Conservation (phyloP, 2,113 vertebrate genomes). For the Plecotus auritus region DNA sequence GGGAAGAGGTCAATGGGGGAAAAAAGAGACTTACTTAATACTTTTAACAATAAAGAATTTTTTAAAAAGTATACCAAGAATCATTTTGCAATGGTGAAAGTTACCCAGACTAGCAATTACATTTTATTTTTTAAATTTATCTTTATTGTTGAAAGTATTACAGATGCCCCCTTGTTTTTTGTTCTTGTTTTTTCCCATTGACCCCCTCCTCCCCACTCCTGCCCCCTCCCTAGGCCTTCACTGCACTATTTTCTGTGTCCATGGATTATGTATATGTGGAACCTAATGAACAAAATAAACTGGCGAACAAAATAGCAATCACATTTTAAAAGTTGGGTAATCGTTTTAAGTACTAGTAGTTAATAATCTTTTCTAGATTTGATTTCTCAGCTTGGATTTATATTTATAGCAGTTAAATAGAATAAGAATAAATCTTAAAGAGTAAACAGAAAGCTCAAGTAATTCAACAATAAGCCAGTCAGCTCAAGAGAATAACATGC, state of each 20-base stretch:
- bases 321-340: not conserved
- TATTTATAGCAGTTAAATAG: not conserved
- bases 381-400: not conserved
- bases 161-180: no score
- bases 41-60: no score
- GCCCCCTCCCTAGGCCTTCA: no score
- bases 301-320: not conserved
- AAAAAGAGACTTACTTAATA: no score
- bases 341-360: not conserved
- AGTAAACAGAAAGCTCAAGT: constrained; percentile 12
- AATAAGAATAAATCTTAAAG: constrained; percentile 10
- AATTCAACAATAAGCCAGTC: constrained; percentile 41
- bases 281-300: no score
- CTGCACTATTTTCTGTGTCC: no score
- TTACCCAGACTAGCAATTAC: not conserved
- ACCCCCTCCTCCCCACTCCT: no score
- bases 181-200: no score
- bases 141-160: no score
- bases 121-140: not conserved
- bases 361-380: constrained; percentile 1
- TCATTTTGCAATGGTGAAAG: not conserved
- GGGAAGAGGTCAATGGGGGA: no score
- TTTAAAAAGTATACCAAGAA: not conserved
- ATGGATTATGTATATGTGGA: no score
- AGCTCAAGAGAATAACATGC: constrained; percentile 46